These are phyloP conservation scores for Sminthopsis crassicaudata DNA, from an alignment of 2,113 vertebrate genomes.

Conservation along the genomic window DNA sequence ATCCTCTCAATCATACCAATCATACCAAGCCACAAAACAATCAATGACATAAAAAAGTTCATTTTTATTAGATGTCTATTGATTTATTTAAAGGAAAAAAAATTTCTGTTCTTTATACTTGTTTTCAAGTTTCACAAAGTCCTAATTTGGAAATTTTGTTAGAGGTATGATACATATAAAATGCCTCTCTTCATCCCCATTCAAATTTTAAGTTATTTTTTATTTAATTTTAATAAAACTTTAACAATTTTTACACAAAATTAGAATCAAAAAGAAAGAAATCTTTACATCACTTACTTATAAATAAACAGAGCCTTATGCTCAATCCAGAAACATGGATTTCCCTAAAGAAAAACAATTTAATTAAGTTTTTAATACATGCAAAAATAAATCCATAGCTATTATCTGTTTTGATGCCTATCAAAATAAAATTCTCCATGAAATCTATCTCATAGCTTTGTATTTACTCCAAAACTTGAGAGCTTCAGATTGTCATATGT, in stretches of 20 bases:
- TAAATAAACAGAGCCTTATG: neutral
- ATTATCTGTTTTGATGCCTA: slow-evolving; percentile 12
- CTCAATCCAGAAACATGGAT: neutral
- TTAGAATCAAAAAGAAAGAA: neutral
- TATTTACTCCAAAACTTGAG: neutral
- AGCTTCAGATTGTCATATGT: neutral
- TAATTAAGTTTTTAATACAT: neutral
- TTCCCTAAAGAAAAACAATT: slow-evolving; percentile 23
- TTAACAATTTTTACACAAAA: slow-evolving; percentile 6
- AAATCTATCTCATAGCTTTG: neutral
- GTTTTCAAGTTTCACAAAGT: neutral
- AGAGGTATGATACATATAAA: neutral
- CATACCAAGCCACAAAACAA: neutral
- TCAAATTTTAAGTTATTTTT: neutral
- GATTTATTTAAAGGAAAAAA: neutral
- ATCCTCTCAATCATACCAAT: slow-evolving; percentile 19
- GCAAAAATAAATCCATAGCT: neutral
- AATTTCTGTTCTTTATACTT: neutral
- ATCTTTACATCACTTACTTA: neutral
- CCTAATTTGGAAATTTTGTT: neutral
- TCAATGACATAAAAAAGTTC: slow-evolving; percentile 16
- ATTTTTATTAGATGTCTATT: slow-evolving; percentile 13
- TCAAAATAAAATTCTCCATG: slow-evolving; percentile 39
- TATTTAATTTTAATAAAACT: neutral
- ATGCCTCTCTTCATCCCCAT: neutral